These are phyloP conservation scores for Hylyphantes graminicola DNA, from an alignment of 1,140 invertebrate species.

Conservation along the genomic window DNA sequence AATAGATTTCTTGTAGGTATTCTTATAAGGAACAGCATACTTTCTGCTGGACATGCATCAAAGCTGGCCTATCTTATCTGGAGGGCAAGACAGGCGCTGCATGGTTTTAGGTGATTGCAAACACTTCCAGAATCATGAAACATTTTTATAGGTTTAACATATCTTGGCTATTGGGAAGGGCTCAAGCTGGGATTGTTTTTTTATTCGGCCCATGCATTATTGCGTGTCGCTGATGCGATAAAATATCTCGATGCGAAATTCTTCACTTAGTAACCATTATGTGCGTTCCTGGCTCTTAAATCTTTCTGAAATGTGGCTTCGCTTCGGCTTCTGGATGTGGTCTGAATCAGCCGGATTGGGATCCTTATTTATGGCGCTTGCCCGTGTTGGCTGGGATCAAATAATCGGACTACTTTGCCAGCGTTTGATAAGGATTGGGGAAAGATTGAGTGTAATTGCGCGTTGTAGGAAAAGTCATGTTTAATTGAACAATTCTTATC, in stretches of 20 bases:
- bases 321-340: conserved; percentile 30
- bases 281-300: conserved; percentile 26
- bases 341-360: background rate
- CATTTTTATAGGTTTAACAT: conserved; percentile 54
- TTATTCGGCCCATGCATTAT: conserved; percentile 20
- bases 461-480: too few relatives aligned
- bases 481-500: too few relatives aligned
- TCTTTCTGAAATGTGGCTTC: conserved; percentile 35
- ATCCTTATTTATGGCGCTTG: conserved; percentile 25
- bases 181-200: conserved; percentile 50
- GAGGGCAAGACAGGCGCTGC: conserved; percentile 10
- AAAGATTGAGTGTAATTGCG: background rate
- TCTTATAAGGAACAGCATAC: conserved; percentile 41
- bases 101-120: conserved; percentile 22
- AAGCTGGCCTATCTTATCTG: conserved; percentile 46
- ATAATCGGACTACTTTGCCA: conserved; percentile 33
- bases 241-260: conserved; percentile 57
- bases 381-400: conserved; percentile 1
- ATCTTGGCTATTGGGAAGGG: conserved; percentile 44
- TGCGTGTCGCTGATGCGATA: conserved; percentile 33
- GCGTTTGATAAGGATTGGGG: conserved; percentile 25
- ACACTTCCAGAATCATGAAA: conserved; percentile 52
- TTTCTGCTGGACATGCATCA: conserved; percentile 25
- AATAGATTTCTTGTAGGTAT: conserved; percentile 58
- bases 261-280: conserved; percentile 51